Conservation (phyloP, 2,797 vertebrate species). For the Xiphophorus birchmanni region DNA sequence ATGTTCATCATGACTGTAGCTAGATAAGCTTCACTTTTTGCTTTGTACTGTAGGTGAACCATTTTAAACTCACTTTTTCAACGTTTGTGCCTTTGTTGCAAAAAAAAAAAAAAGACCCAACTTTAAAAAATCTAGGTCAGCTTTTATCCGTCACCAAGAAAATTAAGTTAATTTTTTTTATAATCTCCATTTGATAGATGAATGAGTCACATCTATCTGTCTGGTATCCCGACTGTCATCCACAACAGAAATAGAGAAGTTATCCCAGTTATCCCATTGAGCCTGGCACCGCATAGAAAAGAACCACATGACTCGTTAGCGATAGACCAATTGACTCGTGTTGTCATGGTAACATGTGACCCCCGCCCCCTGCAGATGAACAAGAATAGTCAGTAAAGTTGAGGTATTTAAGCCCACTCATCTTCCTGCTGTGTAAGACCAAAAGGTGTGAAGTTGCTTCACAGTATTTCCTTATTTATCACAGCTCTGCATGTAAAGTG, state of each 20-base stretch:
- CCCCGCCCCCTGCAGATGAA: constrained; percentile 8
- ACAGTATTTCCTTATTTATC: constrained; percentile 23
- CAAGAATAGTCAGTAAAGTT: constrained; percentile 19
- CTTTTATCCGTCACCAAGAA: neutral
- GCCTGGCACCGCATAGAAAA: neutral
- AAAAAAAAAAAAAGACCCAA: neutral
- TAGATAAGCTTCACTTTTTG: neutral
- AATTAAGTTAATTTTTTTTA: neutral
- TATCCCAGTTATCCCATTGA: neutral
- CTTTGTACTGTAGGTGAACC: neutral
- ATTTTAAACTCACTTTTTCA: neutral
- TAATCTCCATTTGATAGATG: neutral
- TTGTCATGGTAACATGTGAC: neutral
- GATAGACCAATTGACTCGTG: neutral
- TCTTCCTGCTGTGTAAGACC: constrained; percentile 19
- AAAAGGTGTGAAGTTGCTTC: constrained; percentile 27
- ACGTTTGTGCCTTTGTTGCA: neutral
- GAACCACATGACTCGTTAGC: neutral
- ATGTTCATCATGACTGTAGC: neutral
- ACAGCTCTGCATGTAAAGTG: neutral
- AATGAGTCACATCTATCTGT: neutral
- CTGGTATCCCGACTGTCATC: neutral
- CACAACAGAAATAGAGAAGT: neutral
- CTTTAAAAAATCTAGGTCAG: neutral
- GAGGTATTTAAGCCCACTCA: neutral